Base-by-base conservation (phyloP, 2,888 invertebrate species). In the Hydropsyche betteni region DNA sequence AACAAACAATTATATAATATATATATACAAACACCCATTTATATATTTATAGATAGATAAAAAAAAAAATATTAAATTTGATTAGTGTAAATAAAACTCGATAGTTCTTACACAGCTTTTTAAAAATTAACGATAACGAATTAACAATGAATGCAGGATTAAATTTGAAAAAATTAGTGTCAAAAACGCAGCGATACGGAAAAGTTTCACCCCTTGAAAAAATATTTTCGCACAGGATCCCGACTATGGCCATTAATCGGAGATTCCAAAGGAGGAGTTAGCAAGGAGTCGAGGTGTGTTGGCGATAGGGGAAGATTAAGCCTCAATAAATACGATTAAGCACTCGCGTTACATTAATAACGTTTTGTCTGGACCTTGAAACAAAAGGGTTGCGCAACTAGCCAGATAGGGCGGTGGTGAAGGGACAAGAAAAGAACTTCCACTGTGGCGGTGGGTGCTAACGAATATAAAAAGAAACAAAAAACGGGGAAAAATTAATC, bases 291-390 rank as follows among this genome's bases (percentile, higher is more conserved):
- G 64, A 64, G 61, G 72, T 52, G 50, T 61, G 73, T 58, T 8
- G 12, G 64, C 68, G 75, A 68, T 68, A 74, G 74, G 79, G 77
- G 75, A 69, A 71, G 77, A 69, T 75, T 79, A 79, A 79, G 76
- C 79, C 79, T 77, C 79, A 79, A 79, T 79, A 79, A 79, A 77
- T 79, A 79, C 77, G 77, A 79, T 77, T 79, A 79, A 69, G 75
- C 76, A 79, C 77, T 79, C 69, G 77, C 77, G 77, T 77, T 79
- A 79, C 79, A 79, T 77, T 79, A 79, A 79, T 79, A 79, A 79
- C 77, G 74, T 77, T 77, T 78, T 77, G 78, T 78, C 78, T 78
- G 74, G 76, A 74, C 55, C 72, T 72, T 72, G 72, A 69, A 75
- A 76, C 61, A 74, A 78, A 44, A 77, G 77, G 77, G 76, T 73